These are phyloP conservation scores for Rhopilema esculentum DNA, from an alignment of 30 jellyfish, hydroid and myxozoan genomes.

Conservation along the genomic window DNA sequence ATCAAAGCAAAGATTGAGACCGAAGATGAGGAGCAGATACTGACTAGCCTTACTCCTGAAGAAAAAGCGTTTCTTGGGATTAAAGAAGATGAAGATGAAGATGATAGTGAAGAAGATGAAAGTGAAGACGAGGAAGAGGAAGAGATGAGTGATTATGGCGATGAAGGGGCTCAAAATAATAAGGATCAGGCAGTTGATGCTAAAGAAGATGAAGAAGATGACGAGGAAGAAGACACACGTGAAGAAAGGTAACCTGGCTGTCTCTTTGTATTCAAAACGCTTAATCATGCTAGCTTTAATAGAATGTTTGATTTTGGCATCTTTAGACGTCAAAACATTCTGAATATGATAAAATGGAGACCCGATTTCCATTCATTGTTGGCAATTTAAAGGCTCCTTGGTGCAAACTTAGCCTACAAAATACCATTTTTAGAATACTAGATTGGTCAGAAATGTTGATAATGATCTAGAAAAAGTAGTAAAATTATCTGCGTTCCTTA, in stretches of 20 bases:
- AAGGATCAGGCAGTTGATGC: constrained; percentile 8
- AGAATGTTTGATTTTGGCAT: too few species aligned
- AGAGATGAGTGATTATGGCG: neutral
- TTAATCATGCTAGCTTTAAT: too few species aligned
- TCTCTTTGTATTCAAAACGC: neutral
- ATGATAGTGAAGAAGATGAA: neutral
- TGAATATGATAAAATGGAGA: too few species aligned
- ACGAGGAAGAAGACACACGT: neutral
- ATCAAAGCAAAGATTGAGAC: constrained; percentile 15
- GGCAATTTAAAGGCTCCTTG: too few species aligned
- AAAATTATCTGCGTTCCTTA: too few species aligned
- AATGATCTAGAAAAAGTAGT: too few species aligned
- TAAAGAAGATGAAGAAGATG: neutral
- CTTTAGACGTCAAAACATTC: too few species aligned
- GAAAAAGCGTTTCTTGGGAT: constrained; percentile 73
- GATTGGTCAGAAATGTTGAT: too few species aligned
- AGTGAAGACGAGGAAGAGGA: constrained; percentile 16
- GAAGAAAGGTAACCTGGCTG: neutral
- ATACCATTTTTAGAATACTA: too few species aligned
- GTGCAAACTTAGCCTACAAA: too few species aligned
- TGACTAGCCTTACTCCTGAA: constrained; percentile 53
- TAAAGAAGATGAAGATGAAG: constrained; percentile 14
- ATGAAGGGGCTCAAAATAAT: neutral
- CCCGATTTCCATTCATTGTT: too few species aligned
- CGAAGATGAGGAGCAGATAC: constrained; percentile 37